Evolutionary conservation across 1,140 invertebrate species (phyloP), one percentile per base, ranked within the genome.

Genomic region (Trichomalopsis sarcophagae): DNA sequence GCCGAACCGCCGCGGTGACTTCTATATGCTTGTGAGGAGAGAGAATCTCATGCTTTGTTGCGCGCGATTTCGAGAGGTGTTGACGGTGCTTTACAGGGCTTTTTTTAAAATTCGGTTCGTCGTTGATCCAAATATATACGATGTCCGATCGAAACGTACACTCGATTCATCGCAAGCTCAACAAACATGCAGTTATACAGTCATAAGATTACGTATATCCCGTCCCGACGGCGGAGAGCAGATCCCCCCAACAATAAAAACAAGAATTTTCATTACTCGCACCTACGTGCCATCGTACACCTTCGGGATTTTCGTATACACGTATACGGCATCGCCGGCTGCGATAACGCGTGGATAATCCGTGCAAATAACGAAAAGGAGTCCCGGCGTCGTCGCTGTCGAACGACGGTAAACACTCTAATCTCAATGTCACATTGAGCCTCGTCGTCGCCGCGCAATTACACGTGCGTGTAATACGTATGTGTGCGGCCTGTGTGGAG

Each of bases 381-480:
- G 78, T 75, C 33, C 47, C 78, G 10, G 75, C 36, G 30, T 82
- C 36, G 30, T 82, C 66, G 50, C 21, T 75, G 77, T 84, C 84
- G 62, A 81, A 85, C 66, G 21, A 62, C 17, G 21, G 85, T 73
- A 87, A 87, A 86, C 77, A 77, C 73, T 87, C 79, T 88, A 87
- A 87, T 88, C 86, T 85, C 81, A 86, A 82, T 75, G 86, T 84
- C 84, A 87, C 88, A 86, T 88, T 88, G 87, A 86, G 78, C 27
- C 68, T 87, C 76, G 10, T 50, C 40, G 66, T 21, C 6, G 40
- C 21, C 73, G 7, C 36, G 33, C 73, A 77, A 81, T 81, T 77
- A 79, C 11, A 36, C 84, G 78, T 81, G 6, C 14, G 4, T 62
- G 14, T 62, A 62, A 62, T n/a, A 62, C 7, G 7, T 5, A n/a